Evolutionary conservation across 2,888 invertebrate genomes (phyloP).

Genomic region (Cetonia aurata): DNA sequence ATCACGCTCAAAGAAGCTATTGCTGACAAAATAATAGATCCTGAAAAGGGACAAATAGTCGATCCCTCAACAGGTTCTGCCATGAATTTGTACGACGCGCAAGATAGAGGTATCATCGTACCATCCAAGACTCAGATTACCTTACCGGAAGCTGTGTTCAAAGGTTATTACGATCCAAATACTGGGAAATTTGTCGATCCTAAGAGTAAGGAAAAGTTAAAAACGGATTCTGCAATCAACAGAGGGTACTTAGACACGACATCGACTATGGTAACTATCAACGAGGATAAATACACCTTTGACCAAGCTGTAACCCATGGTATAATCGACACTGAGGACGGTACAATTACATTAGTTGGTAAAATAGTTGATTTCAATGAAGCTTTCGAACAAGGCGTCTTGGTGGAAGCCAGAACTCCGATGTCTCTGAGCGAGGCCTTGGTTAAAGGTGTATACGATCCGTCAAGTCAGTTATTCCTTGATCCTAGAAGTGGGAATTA

Average conservation of each 20-base stretch:
- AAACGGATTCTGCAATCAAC: conserved; percentile 86
- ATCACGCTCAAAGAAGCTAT: conserved; percentile 86
- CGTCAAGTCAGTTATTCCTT: conserved; percentile 83
- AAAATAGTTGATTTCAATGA: conserved; percentile 81
- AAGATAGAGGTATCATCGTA: conserved; percentile 84
- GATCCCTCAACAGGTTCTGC: conserved; percentile 82
- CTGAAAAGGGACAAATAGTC: conserved; percentile 81
- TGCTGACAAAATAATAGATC: conserved; percentile 80
- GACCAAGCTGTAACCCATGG: conserved; percentile 84
- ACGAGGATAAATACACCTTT: conserved; percentile 85
- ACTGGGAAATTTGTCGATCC: conserved; percentile 87
- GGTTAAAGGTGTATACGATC: conserved; percentile 84
- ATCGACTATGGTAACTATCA: conserved; percentile 86
- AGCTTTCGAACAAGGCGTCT: conserved; percentile 85
- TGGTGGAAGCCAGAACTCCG: conserved; percentile 86
- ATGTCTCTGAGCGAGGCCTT: conserved; percentile 86
- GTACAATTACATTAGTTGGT: conserved; percentile 75
- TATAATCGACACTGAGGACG: conserved; percentile 81
- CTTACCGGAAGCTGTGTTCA: conserved; percentile 89
- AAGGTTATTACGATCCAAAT: conserved; percentile 89
- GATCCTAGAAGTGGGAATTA: conserved; percentile 85
- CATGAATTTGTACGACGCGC: conserved; percentile 85
- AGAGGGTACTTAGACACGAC: conserved; percentile 87
- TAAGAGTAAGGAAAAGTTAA: conserved; percentile 82
- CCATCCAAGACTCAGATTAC: conserved; percentile 87